These are phyloP conservation scores for Biston betularia DNA, from an alignment of 2,888 invertebrate species.

Conservation along the genomic window DNA sequence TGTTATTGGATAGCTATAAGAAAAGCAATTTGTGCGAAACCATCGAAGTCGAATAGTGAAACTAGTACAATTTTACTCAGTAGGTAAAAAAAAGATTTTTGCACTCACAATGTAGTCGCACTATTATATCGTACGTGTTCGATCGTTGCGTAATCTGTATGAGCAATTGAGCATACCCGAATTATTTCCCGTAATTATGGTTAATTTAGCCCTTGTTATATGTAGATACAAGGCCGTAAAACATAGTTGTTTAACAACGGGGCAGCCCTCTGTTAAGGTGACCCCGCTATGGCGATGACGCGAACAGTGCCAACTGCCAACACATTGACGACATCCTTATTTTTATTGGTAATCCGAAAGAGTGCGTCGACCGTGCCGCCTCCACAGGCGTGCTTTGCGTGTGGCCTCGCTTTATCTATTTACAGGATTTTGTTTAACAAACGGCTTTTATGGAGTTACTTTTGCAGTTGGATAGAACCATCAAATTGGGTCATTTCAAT, in stretches of 20 bases:
- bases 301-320: conserved; percentile 85
- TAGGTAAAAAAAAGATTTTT: no score
- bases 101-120: not conserved
- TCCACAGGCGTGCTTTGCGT: conserved; percentile 73
- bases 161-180: conserved; percentile 7
- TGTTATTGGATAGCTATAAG: no score
- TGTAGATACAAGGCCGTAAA: conserved; percentile 45
- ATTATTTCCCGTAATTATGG: conserved; percentile 34
- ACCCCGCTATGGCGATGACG: conserved; percentile 75
- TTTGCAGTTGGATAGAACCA: conserved; percentile 5
- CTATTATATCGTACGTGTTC: not conserved
- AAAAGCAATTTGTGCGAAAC: no score
- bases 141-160: conserved; percentile 2
- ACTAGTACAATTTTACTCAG: no score
- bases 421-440: conserved; percentile 49
- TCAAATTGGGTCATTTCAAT: no score
- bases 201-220: conserved; percentile 48
- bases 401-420: conserved; percentile 75
- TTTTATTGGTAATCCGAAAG: conserved; percentile 79
- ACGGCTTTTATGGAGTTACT: conserved; percentile 18
- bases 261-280: conserved; percentile 68
- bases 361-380: conserved; percentile 82
- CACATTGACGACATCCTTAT: conserved; percentile 85
- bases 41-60: no score
- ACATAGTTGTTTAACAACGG: conserved; percentile 51